Evolutionary conservation across 2,113 vertebrate genomes (phyloP).

Genomic region (Phainopepla nitens): DNA sequence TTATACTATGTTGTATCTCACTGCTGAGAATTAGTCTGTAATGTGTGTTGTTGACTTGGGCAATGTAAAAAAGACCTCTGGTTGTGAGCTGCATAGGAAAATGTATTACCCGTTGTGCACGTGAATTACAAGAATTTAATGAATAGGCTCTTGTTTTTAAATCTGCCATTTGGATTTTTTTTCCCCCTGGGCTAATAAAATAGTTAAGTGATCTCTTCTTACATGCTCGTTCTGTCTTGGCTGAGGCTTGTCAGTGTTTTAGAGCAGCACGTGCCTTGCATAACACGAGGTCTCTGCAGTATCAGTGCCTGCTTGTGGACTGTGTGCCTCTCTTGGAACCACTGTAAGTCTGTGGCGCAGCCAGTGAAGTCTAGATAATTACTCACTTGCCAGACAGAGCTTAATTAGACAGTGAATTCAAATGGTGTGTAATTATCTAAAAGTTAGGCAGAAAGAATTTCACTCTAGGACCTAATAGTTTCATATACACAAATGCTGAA

Average conservation of each 20-base stretch:
- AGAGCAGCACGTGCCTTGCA: background rate
- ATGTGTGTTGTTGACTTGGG: background rate
- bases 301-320: background rate
- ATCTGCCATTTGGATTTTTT: background rate
- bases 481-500: background rate
- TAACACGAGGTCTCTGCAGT: background rate
- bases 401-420: background rate
- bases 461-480: background rate
- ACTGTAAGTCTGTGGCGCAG: background rate
- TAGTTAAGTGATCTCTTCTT: background rate
- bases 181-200: background rate
- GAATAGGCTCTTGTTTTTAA: background rate
- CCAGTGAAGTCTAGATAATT: background rate
- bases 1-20: background rate
- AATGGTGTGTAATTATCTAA: background rate
- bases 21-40: background rate
- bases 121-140: background rate
- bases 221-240: fast-evolving
- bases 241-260: background rate
- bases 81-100: background rate
- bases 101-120: fast-evolving
- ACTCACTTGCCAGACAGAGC: background rate
- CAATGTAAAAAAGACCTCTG: background rate
- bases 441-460: background rate
- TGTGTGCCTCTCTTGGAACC: background rate